Evolutionary conservation across 2,113 vertebrate genomes (phyloP).

Genomic region (Manacus vitellinus): DNA sequence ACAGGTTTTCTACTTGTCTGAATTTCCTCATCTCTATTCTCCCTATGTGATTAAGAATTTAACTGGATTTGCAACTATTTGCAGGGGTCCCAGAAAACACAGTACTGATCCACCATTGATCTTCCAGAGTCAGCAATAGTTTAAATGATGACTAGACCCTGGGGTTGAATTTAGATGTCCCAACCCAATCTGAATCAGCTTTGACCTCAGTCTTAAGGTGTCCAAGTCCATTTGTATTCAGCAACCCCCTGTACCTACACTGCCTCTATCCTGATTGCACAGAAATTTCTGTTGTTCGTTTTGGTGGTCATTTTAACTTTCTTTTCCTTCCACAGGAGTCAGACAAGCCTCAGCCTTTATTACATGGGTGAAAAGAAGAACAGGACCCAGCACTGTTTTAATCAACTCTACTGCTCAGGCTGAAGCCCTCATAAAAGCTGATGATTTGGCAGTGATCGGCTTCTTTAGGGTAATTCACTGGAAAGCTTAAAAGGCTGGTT

Average conservation of each 20-base stretch:
- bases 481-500: background rate
- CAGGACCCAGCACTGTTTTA: constrained; percentile 77
- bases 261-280: background rate
- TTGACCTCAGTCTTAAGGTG: background rate
- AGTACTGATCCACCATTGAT: background rate
- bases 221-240: background rate
- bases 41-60: background rate
- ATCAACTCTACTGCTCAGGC: constrained; percentile 76
- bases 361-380: constrained; percentile 88
- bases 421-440: constrained; percentile 68
- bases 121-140: background rate
- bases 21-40: background rate
- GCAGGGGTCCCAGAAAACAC: background rate
- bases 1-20: background rate
- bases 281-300: background rate
- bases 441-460: constrained; percentile 83
- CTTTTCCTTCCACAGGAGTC: constrained; percentile 74
- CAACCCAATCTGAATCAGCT: background rate
- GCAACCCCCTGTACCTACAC: background rate
- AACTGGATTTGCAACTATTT: background rate
- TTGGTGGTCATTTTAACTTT: background rate
- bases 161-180: background rate
- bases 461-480: constrained; percentile 86
- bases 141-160: background rate
- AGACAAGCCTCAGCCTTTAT: constrained; percentile 82